Percentiles rank a stretch among this genome's conserved stretches.
Evolutionary conservation across 2,888 invertebrate species (phyloP).

Genomic region (Ganaspis brasiliensis): DNA sequence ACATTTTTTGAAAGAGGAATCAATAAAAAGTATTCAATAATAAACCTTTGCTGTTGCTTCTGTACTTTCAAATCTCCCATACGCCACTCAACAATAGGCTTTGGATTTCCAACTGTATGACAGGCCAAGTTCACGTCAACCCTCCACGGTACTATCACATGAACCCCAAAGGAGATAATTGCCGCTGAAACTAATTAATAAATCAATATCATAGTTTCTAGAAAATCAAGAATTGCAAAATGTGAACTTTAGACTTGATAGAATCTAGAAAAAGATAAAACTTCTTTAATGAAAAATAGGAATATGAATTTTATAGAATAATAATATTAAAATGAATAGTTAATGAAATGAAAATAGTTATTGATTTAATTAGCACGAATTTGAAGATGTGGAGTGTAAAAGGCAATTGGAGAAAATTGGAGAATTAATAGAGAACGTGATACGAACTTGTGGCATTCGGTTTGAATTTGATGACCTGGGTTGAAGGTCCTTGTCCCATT

Average conservation of each 20-base stretch:
- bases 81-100: slow-evolving; percentile 82
- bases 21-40: slow-evolving; percentile 43
- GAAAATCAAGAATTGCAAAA: too few relatives aligned
- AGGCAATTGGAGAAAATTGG: background rate
- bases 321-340: background rate
- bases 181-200: slow-evolving; percentile 81
- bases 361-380: slow-evolving; percentile 20
- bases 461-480: slow-evolving; percentile 82
- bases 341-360: slow-evolving; percentile 11
- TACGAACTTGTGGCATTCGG: slow-evolving; percentile 79
- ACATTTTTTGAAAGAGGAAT: background rate
- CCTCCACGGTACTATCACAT: slow-evolving; percentile 82
- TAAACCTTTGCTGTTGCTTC: slow-evolving; percentile 74
- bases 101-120: slow-evolving; percentile 82
- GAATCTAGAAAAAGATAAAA: slow-evolving; percentile 45
- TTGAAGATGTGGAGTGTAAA: background rate
- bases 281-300: too few relatives aligned
- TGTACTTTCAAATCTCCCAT: slow-evolving; percentile 79
- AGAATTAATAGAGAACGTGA: slow-evolving; percentile 20
- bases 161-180: slow-evolving; percentile 83
- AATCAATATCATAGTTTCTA: slow-evolving; percentile 6
- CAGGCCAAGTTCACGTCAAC: slow-evolving; percentile 82
- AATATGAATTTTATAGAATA: background rate
- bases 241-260: too few relatives aligned
- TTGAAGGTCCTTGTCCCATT: slow-evolving; percentile 84